These are phyloP conservation scores for Andricus curvator DNA, from an alignment of 2,888 invertebrate species.

Conservation along the genomic window DNA sequence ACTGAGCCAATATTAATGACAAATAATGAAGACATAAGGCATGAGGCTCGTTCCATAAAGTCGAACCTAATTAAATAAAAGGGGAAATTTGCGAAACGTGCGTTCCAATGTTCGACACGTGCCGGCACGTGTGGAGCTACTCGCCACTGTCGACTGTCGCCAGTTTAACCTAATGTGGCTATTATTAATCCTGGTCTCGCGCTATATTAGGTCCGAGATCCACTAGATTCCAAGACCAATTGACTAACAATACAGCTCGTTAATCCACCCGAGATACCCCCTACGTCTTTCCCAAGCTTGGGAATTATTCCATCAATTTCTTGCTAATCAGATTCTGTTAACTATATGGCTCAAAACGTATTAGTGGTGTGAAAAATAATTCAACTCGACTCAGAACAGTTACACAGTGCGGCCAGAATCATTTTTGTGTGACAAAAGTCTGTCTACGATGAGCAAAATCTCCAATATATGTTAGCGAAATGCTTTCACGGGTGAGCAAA, in stretches of 20 bases:
- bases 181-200: conserved; percentile 65
- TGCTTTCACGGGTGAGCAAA: too few relatives aligned
- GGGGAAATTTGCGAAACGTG: conserved; percentile 68
- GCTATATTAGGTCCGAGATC: conserved; percentile 56
- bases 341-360: not conserved
- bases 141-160: conserved; percentile 48
- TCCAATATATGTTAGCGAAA: too few relatives aligned
- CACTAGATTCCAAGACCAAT: conserved; percentile 60
- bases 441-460: too few relatives aligned
- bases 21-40: conserved; percentile 53
- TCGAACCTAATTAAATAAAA: conserved; percentile 76
- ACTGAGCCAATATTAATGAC: conserved; percentile 40
- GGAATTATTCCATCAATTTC: conserved; percentile 1
- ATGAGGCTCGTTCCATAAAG: conserved; percentile 51
- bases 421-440: too few relatives aligned
- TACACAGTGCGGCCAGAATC: too few relatives aligned
- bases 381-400: too few relatives aligned
- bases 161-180: conserved; percentile 60
- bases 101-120: conserved; percentile 60
- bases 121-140: conserved; percentile 66
- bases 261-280: conserved; percentile 55
- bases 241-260: conserved; percentile 68
- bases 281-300: not conserved
- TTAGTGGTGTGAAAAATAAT: too few relatives aligned
- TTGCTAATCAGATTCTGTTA: not conserved